Base-by-base conservation (phyloP, 2,113 vertebrate species). In the Thunnus thynnus region DNA sequence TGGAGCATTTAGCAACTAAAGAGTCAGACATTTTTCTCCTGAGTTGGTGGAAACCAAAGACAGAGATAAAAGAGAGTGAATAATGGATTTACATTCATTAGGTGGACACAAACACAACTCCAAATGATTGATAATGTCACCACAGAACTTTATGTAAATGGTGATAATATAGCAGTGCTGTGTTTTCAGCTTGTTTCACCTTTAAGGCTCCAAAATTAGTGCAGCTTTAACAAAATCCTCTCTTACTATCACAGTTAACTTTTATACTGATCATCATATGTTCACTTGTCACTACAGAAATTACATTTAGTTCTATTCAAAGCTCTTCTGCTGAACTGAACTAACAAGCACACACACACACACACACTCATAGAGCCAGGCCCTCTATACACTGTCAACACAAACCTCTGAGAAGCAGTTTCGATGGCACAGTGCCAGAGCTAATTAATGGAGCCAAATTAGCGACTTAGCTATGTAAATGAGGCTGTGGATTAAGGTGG, bases 391-490 rank as follows among this genome's bases (percentile, higher is more conserved):
- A 30, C 48, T 36, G 51, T 76, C 44, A 73, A 36, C 64, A 55
- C 63, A 54, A n/a, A 32, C 69, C 16, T 77, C 79, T 56, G 12
- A 52, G 61, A 83, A 50, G 50, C 66, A 13, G 47, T 80, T 62
- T 64, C 76, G 47, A 52, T 83, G 80, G 86, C 78, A 48, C 46
- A n/a, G 76, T n/a, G 72, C 78, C 82, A 63, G 47, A 72, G 74
- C 57, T 81, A 82, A 89, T 90, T 82, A 88, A 81, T 61, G 63
- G 46, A 77, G 69, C 81, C 73, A 85, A 90, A 90, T 90, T 79
- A 90, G 84, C 58, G 5, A 51, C 14, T 82, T 81, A 83, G 67
- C 74, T 50, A 83, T 90, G 88, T 70, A 90, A 90, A 92, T 88
- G 65, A 93, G 73, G 25, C 48, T 14, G 14, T 63, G 68, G 85